Base-by-base conservation (phyloP, 2,797 vertebrate species). In the Menidia menidia region DNA sequence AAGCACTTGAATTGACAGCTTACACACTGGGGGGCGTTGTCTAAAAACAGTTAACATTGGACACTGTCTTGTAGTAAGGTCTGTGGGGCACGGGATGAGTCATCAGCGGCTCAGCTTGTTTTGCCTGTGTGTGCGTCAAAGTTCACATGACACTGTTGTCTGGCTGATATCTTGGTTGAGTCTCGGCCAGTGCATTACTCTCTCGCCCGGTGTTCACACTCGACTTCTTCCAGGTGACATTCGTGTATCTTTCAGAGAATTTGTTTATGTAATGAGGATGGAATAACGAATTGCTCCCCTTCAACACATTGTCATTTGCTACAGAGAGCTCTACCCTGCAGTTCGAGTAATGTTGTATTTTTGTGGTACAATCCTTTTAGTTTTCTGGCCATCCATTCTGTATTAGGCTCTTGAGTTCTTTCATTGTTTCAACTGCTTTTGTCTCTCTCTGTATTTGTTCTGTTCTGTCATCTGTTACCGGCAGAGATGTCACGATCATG, bases 241-340 rank as follows among this genome's bases (percentile, higher is more conserved):
- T 43, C 44, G 16, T 65, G 70, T 51, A 72, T 65, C 48, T 72
- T 65, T 30, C 60, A 47, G 18, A 72, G 39, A 61, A 65, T 60
- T 42, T 65, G 25, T 53, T 54, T 60, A 6, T 48, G 31, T 35
- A 59, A 39, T 4, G 18, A 60, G 6, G 56, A 33, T 53, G 67
- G 59, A 45, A 70, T 62, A 12, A 61, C 51, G 2, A 54, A 55
- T 62, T 70, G 42, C 43, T 55, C 18, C 50, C 47, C 8, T 68
- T 68, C 7, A 60, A 19, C 45, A 68, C 39, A 6, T 41, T 44
- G 25, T 60, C 66, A 42, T 68, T 16, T 16, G 53, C 66, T 35
- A 68, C 56, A 2, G 47, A 18, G 14, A 68, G 66, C 16, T 60
- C 47, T 43, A 57, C 57, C 5, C 66, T 60, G 6, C 31, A 56